phyloP scores from a whole-genome alignment of 2,888 invertebrate genomes.

The Myopa testacea region DNA sequence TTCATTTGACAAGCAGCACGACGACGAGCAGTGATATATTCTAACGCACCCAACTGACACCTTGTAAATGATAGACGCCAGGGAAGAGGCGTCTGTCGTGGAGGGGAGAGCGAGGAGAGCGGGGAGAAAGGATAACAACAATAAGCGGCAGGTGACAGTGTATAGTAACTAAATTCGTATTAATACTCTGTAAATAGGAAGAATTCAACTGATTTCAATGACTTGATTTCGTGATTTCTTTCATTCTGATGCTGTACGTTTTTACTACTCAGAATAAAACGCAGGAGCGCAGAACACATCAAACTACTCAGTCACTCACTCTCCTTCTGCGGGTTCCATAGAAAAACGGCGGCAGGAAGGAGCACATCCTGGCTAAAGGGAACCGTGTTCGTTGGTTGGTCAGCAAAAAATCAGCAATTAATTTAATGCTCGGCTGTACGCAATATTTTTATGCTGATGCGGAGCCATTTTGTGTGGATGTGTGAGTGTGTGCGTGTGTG shows the following conservation, averaged over 20 bases:
- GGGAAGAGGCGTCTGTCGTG: neutral
- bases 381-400: too few species aligned
- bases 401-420: slow-evolving; percentile 34
- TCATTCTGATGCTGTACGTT: neutral
- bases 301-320: neutral
- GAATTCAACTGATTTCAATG: neutral
- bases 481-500: neutral
- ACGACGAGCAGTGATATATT: slow-evolving; percentile 29
- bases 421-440: slow-evolving; percentile 35
- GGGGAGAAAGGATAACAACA: neutral
- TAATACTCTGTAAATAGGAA: neutral
- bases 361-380: neutral
- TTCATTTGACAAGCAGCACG: slow-evolving; percentile 31
- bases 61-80: neutral
- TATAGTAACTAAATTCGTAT: neutral
- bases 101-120: neutral
- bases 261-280: neutral
- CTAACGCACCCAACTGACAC: slow-evolving; percentile 15
- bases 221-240: neutral
- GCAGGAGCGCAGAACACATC: neutral
- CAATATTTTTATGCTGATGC: slow-evolving; percentile 37
- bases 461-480: slow-evolving; percentile 2
- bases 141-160: neutral
- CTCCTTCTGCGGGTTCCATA: neutral
- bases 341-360: neutral